Percentiles rank a stretch among this genome's conserved stretches.
Evolutionary conservation across 2,113 vertebrate genomes (phyloP).

Genomic region (Antechinus flavipes): DNA sequence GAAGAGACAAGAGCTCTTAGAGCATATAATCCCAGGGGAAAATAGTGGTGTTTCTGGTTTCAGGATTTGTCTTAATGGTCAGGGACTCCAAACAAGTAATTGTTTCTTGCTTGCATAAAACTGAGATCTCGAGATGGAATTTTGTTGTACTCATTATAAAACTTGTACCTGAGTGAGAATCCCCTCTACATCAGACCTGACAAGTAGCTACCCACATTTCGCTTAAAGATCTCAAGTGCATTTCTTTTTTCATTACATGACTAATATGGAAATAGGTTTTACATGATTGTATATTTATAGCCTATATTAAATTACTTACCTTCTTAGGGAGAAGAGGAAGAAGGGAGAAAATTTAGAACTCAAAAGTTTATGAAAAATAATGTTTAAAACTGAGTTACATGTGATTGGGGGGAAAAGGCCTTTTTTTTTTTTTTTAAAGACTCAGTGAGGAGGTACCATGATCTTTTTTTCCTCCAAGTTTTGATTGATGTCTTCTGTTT

Average conservation of each 20-base stretch:
- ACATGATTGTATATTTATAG: too few relatives aligned
- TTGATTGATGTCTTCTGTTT: not conserved
- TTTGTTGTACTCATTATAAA: not conserved
- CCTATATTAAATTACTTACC: too few relatives aligned
- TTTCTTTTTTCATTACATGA: too few relatives aligned
- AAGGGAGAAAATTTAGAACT: too few relatives aligned
- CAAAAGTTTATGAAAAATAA: too few relatives aligned
- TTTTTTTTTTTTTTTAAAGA: not conserved
- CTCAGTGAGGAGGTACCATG: not conserved
- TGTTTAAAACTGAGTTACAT: too few relatives aligned
- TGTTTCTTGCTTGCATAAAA: not conserved
- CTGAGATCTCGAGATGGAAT: not conserved
- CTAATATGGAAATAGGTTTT: too few relatives aligned
- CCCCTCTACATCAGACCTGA: not conserved
- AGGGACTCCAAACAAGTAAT: not conserved
- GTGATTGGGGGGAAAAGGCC: too few relatives aligned
- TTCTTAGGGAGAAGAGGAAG: too few relatives aligned
- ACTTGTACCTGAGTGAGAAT: not conserved
- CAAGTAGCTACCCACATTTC: not conserved
- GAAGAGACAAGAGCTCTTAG: conserved; percentile 51
- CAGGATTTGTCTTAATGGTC: not conserved
- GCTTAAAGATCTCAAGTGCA: not conserved
- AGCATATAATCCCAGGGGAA: not conserved
- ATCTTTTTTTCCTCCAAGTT: not conserved
- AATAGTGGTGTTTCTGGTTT: not conserved